Base-by-base conservation (phyloP, 2,113 vertebrate species). In the Struthidea cinerea region DNA sequence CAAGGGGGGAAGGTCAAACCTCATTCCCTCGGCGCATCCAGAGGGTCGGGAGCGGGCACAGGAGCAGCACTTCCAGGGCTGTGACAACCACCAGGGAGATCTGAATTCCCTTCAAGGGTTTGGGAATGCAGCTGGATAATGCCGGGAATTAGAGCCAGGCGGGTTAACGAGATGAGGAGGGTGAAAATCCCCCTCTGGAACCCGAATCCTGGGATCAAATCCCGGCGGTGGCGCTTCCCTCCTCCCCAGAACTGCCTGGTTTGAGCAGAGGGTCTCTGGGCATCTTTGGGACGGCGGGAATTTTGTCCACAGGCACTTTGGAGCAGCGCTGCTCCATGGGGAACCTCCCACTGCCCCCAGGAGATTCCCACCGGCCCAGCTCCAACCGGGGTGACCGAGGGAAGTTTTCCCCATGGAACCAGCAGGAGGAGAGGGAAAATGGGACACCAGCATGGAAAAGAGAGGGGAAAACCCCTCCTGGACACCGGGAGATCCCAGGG, bases 331-430 rank as follows among this genome's bases (percentile, higher is more conserved):
- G 47, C 53, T 84, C 67, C n/a, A 1, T 0, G 8, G 57, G 67
- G 30, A 44, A 69, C 7, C 33, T 86, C 57, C 64, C 2, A 2
- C 39, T 14, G 55, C 35, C 30, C 67, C 47, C 22, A 37, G 44
- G 35, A 71, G 13, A 21, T 60, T 76, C 70, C 78, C 15, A 1
- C 49, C 4, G 5, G 1, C 11, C 65, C 1, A 2, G 49, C 7
- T 2, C 24, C 30, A 64, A 9, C 17, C 57, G 13, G 30, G 19
- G 23, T 1, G 1, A 13, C 6, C 2, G 2, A 2, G 10, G 44
- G 50, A 69, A 27, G 77, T 18, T 56, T 63, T 1, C 44, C 5
- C 24, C 27, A 14, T 7, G 9, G 26, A 68, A 30, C 3, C 5
- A 21, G 5, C 71, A 23, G 50, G 57, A 91, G 33, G 46, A 76